Conservation (phyloP, 1,140 invertebrate genomes). For the Cydia amplana region DNA sequence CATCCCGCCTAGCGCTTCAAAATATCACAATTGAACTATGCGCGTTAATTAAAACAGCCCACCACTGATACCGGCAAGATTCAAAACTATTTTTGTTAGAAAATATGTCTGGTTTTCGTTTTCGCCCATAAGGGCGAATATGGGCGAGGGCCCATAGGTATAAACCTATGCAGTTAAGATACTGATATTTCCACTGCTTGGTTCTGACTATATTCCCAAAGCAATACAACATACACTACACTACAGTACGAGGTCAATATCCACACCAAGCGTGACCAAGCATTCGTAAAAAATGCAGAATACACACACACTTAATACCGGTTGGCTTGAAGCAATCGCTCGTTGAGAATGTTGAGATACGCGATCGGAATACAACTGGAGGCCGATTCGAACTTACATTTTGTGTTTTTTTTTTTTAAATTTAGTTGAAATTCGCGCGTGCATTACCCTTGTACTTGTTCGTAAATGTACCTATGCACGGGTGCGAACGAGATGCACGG, state of each 20-base stretch:
- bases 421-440: too few species aligned
- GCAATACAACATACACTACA: background rate
- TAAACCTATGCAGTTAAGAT: background rate
- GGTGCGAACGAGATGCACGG: too few species aligned
- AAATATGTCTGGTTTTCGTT: background rate
- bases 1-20: too few species aligned
- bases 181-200: background rate
- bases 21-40: too few species aligned
- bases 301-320: background rate
- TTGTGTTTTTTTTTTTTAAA: too few species aligned
- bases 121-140: too few species aligned
- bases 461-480: too few species aligned
- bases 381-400: too few species aligned
- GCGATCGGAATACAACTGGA: background rate
- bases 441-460: too few species aligned
- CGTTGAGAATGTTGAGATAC: background rate
- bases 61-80: too few species aligned
- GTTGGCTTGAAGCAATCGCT: background rate
- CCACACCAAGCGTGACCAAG: background rate
- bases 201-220: background rate
- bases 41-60: too few species aligned
- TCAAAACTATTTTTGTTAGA: background rate
- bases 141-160: too few species aligned
- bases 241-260: background rate
- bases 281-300: background rate